Conservation (phyloP, 1,140 invertebrate species). For the Zaprionus kolodkinae region DNA sequence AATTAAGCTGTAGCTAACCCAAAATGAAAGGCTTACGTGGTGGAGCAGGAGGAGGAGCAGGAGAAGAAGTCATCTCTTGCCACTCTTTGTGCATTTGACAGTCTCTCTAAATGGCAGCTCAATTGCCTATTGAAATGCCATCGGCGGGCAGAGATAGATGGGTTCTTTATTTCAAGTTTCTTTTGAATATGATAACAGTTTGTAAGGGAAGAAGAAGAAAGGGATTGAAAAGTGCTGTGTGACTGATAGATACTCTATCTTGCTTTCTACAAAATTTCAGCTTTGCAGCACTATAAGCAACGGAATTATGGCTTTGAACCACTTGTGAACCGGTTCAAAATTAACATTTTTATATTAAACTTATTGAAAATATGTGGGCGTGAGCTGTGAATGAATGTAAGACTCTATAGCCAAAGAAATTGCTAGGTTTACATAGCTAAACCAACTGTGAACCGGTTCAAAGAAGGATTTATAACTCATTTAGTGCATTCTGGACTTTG, state of each 20-base stretch:
- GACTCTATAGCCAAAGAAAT: no score
- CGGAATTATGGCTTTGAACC: background rate
- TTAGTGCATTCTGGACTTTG: no score
- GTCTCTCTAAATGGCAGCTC: constrained; percentile 51
- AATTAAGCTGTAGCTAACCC: constrained; percentile 58
- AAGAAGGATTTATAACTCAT: background rate
- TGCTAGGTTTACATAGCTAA: no score
- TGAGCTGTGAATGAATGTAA: no score
- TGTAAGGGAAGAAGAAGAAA: background rate
- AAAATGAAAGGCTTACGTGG: constrained; percentile 51
- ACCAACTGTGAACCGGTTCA: no score
- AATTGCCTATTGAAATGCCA: constrained; percentile 67
- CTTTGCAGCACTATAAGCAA: background rate
- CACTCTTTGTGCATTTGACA: constrained; percentile 66
- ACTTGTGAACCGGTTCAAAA: background rate
- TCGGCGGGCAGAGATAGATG: constrained; percentile 28
- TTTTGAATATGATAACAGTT: constrained; percentile 12
- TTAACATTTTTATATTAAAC: no score
- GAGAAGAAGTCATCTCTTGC: background rate
- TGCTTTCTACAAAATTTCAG: background rate
- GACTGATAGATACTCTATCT: background rate
- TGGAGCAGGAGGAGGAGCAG: background rate
- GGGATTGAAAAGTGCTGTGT: background rate
- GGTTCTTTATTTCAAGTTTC: constrained; percentile 15
- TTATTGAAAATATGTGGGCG: background rate